Evolutionary conservation across 2,888 invertebrate genomes (phyloP), one percentile per base, ranked within the genome.

Genomic region (Halocaridina rubra): DNA sequence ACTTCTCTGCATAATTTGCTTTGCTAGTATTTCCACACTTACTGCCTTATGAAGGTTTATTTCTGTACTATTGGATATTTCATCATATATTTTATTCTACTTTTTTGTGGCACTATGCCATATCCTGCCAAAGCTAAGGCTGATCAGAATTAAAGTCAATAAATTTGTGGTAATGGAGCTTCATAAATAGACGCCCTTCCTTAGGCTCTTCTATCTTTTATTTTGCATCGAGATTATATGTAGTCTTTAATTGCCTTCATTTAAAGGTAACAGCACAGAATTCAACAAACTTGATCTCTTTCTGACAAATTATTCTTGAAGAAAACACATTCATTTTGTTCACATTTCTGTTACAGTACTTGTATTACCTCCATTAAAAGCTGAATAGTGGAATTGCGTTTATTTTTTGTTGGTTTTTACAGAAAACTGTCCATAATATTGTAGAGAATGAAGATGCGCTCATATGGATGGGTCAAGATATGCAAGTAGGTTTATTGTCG

Each of bases 381-480:
- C n/a, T n/a, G n/a, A n/a, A n/a, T n/a, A n/a, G n/a, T n/a, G n/a
- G n/a, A n/a, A n/a, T n/a, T n/a, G 46, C 13, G 46, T 8, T 46
- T 13, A 46, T 16, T 3, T 2, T 64, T 2, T 7, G 7, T 64
- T 3, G 22, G 4, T 13, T 19, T 0, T 29, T 39, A 24, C 78
- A 84, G 82, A 77, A 77, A 13, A 84, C 69, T 69, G 82, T 72
- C 10, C 82, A 84, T 53, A 78, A 77, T 27, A 72, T 78, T 29
- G 22, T 78, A 22, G 82, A 84, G 46, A 78, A 32, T 29, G 78
- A 84, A 3, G 57, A 24, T 1, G 69, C 53, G 4, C 30, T 84
- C 7, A 24, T 84, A 61, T 84, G 82, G 82, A 78, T 84, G 78
- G 39, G 29, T n/a, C 7, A 32, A 39, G 77, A 46, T 22, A 53